A percentile compares a stretch with the other conserved stretches of the same genome.
phyloP scores from a whole-genome alignment of 2,113 vertebrate genomes.

The Ammodytes marinus region DNA sequence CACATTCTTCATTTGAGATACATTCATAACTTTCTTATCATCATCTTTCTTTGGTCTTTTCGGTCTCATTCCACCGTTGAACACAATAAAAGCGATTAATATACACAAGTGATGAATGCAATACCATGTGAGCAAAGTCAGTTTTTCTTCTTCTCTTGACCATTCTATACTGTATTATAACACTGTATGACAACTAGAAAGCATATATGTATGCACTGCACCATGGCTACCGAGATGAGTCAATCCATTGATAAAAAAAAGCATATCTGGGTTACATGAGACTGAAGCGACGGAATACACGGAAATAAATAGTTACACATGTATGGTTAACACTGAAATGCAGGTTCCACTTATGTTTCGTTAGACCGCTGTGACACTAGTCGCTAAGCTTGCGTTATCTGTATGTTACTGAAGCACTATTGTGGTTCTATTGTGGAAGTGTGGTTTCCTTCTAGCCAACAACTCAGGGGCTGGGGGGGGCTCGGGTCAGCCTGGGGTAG shows the following conservation, averaged over 20 bases:
- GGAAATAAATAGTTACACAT: constrained; percentile 78
- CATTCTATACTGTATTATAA: constrained; percentile 68
- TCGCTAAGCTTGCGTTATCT: constrained; percentile 72
- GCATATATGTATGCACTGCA: constrained; percentile 71
- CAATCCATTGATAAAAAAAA: constrained; percentile 64
- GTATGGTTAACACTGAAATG: constrained; percentile 75
- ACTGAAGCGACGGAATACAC: constrained; percentile 70
- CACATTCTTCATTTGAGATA: constrained; percentile 67
- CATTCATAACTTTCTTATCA: constrained; percentile 67
- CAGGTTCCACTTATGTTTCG: constrained; percentile 56
- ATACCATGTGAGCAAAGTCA: constrained; percentile 61
- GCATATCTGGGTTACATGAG: constrained; percentile 75
- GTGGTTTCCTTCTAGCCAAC: constrained; percentile 46
- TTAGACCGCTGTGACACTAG: constrained; percentile 63
- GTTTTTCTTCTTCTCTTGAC: constrained; percentile 30
- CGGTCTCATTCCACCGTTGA: constrained; percentile 58
- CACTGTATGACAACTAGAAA: constrained; percentile 72
- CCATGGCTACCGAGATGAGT: constrained; percentile 62
- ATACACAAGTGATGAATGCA: constrained; percentile 66
- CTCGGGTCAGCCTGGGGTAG: constrained; percentile 16
- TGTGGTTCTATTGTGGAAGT: constrained; percentile 56
- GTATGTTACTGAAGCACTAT: constrained; percentile 78
- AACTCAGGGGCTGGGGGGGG: constrained; percentile 8
- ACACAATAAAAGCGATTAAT: constrained; percentile 60
- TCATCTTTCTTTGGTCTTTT: constrained; percentile 77